These are phyloP conservation scores for Astyanax mexicanus DNA, from an alignment of 2,797 vertebrate genomes.

Conservation along the genomic window DNA sequence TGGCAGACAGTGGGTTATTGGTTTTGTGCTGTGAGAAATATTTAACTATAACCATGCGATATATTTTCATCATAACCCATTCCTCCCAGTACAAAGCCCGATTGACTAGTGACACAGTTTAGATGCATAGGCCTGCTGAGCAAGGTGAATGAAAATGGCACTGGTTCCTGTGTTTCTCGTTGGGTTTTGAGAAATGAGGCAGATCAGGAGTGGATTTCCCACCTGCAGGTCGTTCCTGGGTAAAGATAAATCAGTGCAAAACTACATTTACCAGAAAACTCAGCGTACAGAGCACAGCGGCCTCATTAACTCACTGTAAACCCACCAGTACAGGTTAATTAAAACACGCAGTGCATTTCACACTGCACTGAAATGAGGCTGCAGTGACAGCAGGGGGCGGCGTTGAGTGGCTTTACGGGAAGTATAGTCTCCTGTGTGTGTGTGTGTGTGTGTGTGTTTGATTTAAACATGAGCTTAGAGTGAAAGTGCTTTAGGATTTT, in stretches of 20 bases:
- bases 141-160: not conserved
- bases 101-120: too few species aligned
- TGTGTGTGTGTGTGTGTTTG: constrained; percentile 29
- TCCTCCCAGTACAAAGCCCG: too few species aligned
- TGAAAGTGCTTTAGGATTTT: too few species aligned
- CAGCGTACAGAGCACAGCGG: not conserved
- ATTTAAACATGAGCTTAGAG: not conserved
- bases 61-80: too few species aligned
- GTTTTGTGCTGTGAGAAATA: too few species aligned
- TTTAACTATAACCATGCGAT: too few species aligned
- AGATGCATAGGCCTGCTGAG: not conserved
- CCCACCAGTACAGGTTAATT: constrained; percentile 1
- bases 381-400: constrained; percentile 51
- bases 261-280: constrained; percentile 3
- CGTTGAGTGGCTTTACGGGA: constrained; percentile 8
- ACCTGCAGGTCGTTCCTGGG: not conserved
- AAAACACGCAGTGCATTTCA: not conserved
- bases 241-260: not conserved
- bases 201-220: not conserved
- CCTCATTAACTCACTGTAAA: not conserved
- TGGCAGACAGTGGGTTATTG: too few species aligned
- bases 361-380: not conserved
- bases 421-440: constrained; percentile 13
- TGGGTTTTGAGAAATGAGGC: not conserved
- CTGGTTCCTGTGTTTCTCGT: not conserved